Conservation (phyloP, 2,113 vertebrate species). For the Mionectes macconnelli region DNA sequence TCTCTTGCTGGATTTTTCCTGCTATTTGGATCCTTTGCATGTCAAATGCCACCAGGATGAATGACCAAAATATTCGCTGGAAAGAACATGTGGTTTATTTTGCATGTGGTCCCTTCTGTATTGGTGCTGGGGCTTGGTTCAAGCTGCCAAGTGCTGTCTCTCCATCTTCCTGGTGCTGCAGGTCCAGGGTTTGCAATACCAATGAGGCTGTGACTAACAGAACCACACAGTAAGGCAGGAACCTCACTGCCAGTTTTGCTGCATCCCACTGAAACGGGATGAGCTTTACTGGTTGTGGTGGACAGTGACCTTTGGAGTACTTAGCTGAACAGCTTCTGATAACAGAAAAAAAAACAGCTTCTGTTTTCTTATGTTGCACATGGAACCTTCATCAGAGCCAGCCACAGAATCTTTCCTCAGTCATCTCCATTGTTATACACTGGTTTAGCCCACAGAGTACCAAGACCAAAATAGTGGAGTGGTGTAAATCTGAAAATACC, state of each 20-base stretch:
- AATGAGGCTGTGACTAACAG: not conserved
- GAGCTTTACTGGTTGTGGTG: not conserved
- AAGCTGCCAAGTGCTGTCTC: not conserved
- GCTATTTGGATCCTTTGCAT: not conserved
- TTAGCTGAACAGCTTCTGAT: not conserved
- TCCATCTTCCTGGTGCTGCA: not conserved
- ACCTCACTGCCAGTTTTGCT: not conserved
- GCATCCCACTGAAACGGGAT: not conserved
- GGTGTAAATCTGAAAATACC: not conserved
- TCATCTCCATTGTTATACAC: not conserved
- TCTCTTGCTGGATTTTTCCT: not conserved
- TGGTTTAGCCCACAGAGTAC: not conserved
- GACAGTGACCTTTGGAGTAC: not conserved
- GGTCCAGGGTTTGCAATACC: not conserved
- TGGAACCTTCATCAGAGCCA: not conserved
- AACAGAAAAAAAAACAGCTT: no score
- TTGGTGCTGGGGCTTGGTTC: fast-evolving
- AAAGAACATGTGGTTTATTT: not conserved
- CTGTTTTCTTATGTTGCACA: fast-evolving
- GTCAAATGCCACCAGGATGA: not conserved
- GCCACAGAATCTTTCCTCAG: not conserved
- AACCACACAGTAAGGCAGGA: not conserved
- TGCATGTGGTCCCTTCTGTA: not conserved
- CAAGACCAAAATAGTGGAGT: not conserved
- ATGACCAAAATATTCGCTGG: not conserved